Percentiles rank a stretch among this genome's conserved stretches.
These are phyloP conservation scores for Andrena marginata DNA, from an alignment of 2,888 invertebrate genomes.

Conservation along the genomic window DNA sequence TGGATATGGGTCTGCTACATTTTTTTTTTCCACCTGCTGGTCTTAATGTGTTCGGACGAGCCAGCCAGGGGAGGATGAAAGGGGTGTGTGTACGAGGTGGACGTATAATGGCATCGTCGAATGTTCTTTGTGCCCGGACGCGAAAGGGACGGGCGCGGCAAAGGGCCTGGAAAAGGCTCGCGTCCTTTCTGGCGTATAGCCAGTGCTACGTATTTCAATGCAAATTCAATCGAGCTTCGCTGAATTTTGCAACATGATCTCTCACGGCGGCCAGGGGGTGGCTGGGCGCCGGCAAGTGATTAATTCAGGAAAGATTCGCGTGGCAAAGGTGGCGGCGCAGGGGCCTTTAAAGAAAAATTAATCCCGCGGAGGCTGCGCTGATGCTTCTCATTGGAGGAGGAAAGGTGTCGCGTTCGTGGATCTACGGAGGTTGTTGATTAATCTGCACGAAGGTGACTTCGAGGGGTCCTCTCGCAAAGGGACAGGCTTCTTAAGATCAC, in stretches of 20 bases:
- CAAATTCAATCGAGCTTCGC: slow-evolving; percentile 69
- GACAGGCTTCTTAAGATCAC: no score
- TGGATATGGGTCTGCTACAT: slow-evolving; percentile 9
- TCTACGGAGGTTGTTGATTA: background rate
- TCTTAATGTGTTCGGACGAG: slow-evolving; percentile 22
- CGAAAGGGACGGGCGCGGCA: slow-evolving; percentile 37
- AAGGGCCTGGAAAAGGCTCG: slow-evolving; percentile 57
- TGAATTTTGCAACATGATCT: slow-evolving; percentile 71
- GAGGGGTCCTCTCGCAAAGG: no score
- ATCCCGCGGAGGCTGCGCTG: background rate
- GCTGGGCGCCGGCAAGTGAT: slow-evolving; percentile 48
- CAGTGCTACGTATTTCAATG: slow-evolving; percentile 71
- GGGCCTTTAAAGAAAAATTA: slow-evolving; percentile 49
- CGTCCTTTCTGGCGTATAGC: slow-evolving; percentile 63
- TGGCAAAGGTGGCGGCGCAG: slow-evolving; percentile 40
- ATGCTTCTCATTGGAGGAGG: background rate
- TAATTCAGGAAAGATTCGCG: slow-evolving; percentile 63
- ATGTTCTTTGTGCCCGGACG: slow-evolving; percentile 67
- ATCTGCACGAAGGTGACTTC: no score
- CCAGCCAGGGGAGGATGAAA: background rate
- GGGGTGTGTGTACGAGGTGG: slow-evolving; percentile 4
- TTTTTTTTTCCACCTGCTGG: background rate
- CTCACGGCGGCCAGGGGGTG: slow-evolving; percentile 4
- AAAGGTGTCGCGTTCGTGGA: background rate
- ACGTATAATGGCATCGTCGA: slow-evolving; percentile 62